phyloP scores from a whole-genome alignment of 1,140 invertebrate species.

The Rhagoletis pomonella region DNA sequence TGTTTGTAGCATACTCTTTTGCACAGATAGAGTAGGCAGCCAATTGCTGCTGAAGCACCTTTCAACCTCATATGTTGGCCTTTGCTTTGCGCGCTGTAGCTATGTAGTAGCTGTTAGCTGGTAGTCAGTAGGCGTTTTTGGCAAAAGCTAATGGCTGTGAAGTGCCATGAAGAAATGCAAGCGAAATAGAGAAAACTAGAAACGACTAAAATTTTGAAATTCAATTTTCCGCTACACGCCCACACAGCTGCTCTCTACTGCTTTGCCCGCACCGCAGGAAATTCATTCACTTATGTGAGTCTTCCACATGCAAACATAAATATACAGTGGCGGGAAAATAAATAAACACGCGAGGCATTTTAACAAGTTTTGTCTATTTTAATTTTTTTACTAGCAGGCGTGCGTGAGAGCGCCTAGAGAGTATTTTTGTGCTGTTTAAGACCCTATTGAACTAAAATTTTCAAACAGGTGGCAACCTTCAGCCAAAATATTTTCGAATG shows the following conservation, averaged over 20 bases:
- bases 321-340: too few species aligned
- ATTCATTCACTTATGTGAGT: neutral
- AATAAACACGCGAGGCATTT: too few species aligned
- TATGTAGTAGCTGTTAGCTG: too few species aligned
- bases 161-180: conserved; percentile 38
- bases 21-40: conserved; percentile 9
- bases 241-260: neutral
- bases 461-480: too few species aligned
- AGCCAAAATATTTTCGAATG: too few species aligned
- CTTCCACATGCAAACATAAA: neutral
- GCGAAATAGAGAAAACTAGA: neutral
- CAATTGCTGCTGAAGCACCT: conserved; percentile 27
- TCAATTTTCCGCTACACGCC: conserved; percentile 45
- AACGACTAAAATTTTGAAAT: conserved; percentile 36
- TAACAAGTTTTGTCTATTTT: too few species aligned
- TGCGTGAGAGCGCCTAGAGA: too few species aligned
- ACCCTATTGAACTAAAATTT: too few species aligned
- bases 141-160: conserved; percentile 41
- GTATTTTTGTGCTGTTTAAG: neutral
- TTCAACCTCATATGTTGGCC: conserved; percentile 48
- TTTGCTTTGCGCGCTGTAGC: neutral
- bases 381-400: too few species aligned
- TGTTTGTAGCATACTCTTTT: neutral
- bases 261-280: neutral
- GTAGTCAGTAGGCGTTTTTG: conserved; percentile 30